Conservation (phyloP, 2,797 vertebrate species). For the Scomberomorus guttatus region DNA sequence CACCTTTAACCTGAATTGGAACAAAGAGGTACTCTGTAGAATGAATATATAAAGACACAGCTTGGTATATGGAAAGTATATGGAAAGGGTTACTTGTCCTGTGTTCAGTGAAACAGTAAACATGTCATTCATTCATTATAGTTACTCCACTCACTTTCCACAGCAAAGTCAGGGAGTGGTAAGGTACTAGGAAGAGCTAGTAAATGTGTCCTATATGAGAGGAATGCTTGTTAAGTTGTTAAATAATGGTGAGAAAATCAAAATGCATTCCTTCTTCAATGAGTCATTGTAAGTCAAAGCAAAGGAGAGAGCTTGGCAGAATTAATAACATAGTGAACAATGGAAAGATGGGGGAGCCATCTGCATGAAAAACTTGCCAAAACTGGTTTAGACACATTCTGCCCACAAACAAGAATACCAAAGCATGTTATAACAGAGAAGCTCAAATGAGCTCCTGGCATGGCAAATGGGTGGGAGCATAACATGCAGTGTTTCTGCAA, state of each 20-base stretch:
- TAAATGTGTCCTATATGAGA: not conserved
- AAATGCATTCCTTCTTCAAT: conserved; percentile 29
- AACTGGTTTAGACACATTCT: conserved; percentile 57
- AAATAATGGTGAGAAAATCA: conserved; percentile 27
- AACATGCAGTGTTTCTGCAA: conserved; percentile 44
- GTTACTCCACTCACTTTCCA: conserved; percentile 27
- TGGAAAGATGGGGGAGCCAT: conserved; percentile 52
- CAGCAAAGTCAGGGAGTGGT: conserved; percentile 14
- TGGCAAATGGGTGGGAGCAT: conserved; percentile 29
- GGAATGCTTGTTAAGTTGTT: conserved; percentile 11
- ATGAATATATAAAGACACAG: conserved; percentile 4
- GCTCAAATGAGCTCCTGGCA: conserved; percentile 61
- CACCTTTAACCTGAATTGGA: conserved; percentile 19
- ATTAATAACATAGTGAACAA: conserved; percentile 35
- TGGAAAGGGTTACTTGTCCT: conserved; percentile 12
- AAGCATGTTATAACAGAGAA: conserved; percentile 40
- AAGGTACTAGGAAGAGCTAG: not conserved
- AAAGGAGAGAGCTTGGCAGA: conserved; percentile 55
- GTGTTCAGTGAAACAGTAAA: conserved; percentile 9
- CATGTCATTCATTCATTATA: conserved; percentile 19
- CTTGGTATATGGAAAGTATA: conserved; percentile 14
- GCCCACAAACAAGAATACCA: conserved; percentile 55
- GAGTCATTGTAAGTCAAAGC: conserved; percentile 37
- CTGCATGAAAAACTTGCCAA: conserved; percentile 64
- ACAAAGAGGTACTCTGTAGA: conserved; percentile 7